Evolutionary conservation across 2,888 invertebrate genomes (phyloP).

Genomic region (Ennomos quercinarius): DNA sequence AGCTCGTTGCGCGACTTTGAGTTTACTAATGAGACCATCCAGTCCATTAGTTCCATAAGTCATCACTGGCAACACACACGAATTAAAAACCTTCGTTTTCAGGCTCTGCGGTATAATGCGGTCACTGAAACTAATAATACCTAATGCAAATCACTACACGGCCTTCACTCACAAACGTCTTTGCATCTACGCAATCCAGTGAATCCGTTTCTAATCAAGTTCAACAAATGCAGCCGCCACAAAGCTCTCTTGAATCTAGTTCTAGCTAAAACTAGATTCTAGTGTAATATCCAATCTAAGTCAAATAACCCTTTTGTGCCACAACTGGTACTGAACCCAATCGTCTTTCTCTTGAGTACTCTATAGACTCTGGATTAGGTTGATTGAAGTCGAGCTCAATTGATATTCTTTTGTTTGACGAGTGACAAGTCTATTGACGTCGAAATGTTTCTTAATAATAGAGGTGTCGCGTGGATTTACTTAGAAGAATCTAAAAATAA

Average conservation of each 20-base stretch:
- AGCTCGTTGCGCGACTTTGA: too few relatives aligned
- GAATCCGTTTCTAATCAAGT: conserved; percentile 10
- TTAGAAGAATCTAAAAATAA: too few relatives aligned
- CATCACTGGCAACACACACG: too few relatives aligned
- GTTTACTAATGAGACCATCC: too few relatives aligned
- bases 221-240: conserved; percentile 18
- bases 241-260: conserved; percentile 29
- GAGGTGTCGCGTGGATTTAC: too few relatives aligned
- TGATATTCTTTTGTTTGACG: conserved; percentile 8
- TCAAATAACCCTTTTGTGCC: conserved; percentile 37
- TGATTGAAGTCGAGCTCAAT: conserved; percentile 14
- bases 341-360: conserved; percentile 10
- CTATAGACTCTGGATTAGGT: conserved; percentile 6
- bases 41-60: too few relatives aligned
- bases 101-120: too few relatives aligned
- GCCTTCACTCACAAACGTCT: neutral
- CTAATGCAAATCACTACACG: too few relatives aligned
- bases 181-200: neutral
- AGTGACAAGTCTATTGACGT: neutral
- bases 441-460: neutral
- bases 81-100: too few relatives aligned
- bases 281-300: conserved; percentile 36
- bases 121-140: too few relatives aligned
- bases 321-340: conserved; percentile 28
- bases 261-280: conserved; percentile 30